Percentiles rank a stretch among this genome's conserved stretches.
Conservation (phyloP, 2,113 vertebrate genomes). For the Salvelinus sp. region DNA sequence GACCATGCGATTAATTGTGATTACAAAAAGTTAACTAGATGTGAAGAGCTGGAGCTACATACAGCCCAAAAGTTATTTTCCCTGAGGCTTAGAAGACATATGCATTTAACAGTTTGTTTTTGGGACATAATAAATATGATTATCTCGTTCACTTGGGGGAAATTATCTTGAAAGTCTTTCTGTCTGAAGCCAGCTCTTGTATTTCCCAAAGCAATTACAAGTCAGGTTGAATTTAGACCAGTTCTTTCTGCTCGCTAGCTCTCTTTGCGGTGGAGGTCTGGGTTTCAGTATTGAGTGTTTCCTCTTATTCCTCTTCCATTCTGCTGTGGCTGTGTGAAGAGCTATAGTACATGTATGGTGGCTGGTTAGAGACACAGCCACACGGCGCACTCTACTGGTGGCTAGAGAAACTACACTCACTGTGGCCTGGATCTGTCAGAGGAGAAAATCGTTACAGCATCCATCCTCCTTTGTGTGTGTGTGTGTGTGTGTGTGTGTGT, state of each 20-base stretch:
- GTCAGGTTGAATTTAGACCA: conserved; percentile 63
- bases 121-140: conserved; percentile 59
- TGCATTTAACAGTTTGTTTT: conserved; percentile 49
- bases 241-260: conserved; percentile 34
- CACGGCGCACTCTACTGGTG: conserved; percentile 72
- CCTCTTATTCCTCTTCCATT: background rate
- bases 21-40: background rate
- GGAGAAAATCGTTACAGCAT: conserved; percentile 6
- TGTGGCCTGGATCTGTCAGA: conserved; percentile 20
- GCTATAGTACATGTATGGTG: background rate
- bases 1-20: too few relatives aligned
- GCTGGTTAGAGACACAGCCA: conserved; percentile 61
- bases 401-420: conserved; percentile 6
- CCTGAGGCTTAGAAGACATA: conserved; percentile 32
- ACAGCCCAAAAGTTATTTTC: conserved; percentile 30
- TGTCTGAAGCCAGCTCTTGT: conserved; percentile 53
- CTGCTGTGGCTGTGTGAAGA: conserved; percentile 2
- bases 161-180: conserved; percentile 67
- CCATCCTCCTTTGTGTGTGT: conserved; percentile 15
- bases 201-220: conserved; percentile 71
- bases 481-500: conserved; percentile 5
- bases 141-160: conserved; percentile 58
- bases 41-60: conserved; percentile 7
- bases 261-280: conserved; percentile 37
- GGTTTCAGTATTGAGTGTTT: conserved; percentile 15